Conservation (phyloP, 2,113 vertebrate genomes). For the Quiscalus mexicanus region DNA sequence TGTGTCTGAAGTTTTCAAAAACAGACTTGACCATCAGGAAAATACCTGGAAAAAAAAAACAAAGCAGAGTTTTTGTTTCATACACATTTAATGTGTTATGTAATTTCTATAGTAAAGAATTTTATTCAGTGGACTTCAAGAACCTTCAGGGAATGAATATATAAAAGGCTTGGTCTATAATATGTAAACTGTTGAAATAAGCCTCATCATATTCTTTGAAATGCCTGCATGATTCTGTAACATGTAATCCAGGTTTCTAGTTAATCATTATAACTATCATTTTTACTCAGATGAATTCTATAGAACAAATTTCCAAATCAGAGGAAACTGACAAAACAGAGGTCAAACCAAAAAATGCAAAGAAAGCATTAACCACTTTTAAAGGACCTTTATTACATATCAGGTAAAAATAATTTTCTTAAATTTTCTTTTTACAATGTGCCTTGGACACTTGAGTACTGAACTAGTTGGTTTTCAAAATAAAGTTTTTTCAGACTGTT, state of each 20-base stretch:
- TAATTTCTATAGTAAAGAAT: neutral
- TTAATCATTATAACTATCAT: conserved; percentile 55
- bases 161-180: neutral
- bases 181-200: neutral
- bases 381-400: conserved; percentile 91
- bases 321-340: conserved; percentile 88
- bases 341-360: conserved; percentile 81
- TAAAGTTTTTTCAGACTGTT: neutral
- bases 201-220: neutral
- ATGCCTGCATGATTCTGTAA: neutral
- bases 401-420: conserved; percentile 78
- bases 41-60: neutral
- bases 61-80: neutral
- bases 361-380: conserved; percentile 89
- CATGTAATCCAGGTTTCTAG: neutral
- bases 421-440: neutral
- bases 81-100: neutral
- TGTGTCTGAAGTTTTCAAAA: neutral
- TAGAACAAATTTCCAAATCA: conserved; percentile 81
- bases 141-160: neutral
- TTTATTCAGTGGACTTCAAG: neutral
- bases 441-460: neutral
- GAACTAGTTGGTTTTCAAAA: neutral
- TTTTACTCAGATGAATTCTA: conserved; percentile 83
- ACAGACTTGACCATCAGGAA: neutral